Base-by-base conservation (phyloP, 2,888 invertebrate genomes). In the Drosophila recens region DNA sequence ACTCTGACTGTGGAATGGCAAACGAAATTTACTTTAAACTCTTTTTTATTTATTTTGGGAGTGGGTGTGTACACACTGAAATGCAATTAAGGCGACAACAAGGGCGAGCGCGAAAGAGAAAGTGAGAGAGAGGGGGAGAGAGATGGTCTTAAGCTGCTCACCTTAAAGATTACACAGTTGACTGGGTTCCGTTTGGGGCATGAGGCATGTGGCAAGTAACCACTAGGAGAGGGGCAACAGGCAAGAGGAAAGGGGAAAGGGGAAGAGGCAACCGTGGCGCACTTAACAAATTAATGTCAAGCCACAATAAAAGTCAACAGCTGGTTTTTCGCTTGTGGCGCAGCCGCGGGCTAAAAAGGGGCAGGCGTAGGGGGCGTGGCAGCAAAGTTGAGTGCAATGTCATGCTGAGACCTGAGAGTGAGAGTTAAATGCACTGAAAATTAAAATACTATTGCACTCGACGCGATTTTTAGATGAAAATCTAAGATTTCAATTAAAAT, bases 221-320 rank as follows among this genome's bases (percentile, higher is more conserved):
- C 13, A 30, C 33, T 23, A 11, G 46, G 53, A 1, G 34, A 20
- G 45, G 45, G 46, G 20, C 45, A 27, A 3, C n/a, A n/a, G n/a
- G n/a, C n/a, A n/a, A n/a, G n/a, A n/a, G n/a, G n/a, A n/a, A n/a
- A n/a, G n/a, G n/a, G n/a, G n/a, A n/a, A 20, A 6, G n/a, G 10
- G 15, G 0, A 13, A 30, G 23, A 15, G 40, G 53, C 8, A 42
- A 17, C 38, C 72, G 61, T 73, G 79, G 72, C 73, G 87, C 88
- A 86, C 86, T 86, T 86, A 88, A 86, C 86, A 86, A 86, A 88
- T 86, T 86, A 86, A 86, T 86, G 88, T 88, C 87, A 86, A 79
- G 89, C 86, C 86, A 87, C 86, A 88, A 87, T 87, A 87, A 87
- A 86, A 87, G 84, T 84, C 87, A 87, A 87, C 86, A 88, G 89